Evolutionary conservation across 2,888 invertebrate species (phyloP).

Genomic region (Apodemia hepburni): DNA sequence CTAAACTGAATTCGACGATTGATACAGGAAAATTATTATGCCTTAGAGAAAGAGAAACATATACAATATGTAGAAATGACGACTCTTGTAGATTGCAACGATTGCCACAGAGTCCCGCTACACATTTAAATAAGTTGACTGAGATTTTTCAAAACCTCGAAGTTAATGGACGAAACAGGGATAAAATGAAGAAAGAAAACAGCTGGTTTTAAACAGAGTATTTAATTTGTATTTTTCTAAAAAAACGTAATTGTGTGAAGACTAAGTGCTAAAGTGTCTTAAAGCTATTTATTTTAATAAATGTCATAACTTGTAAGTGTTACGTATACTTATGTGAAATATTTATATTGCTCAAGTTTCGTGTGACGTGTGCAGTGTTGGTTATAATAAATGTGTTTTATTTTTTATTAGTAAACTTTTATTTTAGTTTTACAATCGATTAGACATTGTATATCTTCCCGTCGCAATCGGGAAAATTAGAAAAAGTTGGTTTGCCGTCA

Average conservation of each 20-base stretch:
- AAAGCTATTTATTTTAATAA: conserved; percentile 45
- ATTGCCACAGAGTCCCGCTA: conserved; percentile 53
- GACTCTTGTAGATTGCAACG: conserved; percentile 50
- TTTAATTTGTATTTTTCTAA: conserved; percentile 18
- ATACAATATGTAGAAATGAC: conserved; percentile 43
- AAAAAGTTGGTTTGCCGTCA: too few relatives aligned
- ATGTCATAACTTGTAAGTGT: conserved; percentile 37
- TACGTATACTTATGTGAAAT: conserved; percentile 43
- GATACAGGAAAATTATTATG: conserved; percentile 67
- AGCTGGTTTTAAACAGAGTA: conserved; percentile 62
- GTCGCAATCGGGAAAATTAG: too few relatives aligned
- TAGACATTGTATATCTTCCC: not conserved
- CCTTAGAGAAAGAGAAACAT: conserved; percentile 58
- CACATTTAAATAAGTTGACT: conserved; percentile 58
- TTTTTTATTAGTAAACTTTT: conserved; percentile 1
- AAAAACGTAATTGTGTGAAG: conserved; percentile 23
- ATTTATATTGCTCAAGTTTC: conserved; percentile 65
- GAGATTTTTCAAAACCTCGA: conserved; percentile 70
- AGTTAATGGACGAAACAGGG: conserved; percentile 59
- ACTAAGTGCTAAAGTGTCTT: conserved; percentile 48
- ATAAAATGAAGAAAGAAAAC: conserved; percentile 68
- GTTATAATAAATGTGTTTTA: conserved; percentile 58
- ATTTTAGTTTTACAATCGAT: not conserved
- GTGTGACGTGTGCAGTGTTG: conserved; percentile 41
- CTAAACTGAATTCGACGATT: conserved; percentile 57